Percentiles rank a stretch among this genome's conserved stretches.
phyloP scores from a whole-genome alignment of 2,113 vertebrate genomes.

The Tragelaphus buxtoni region DNA sequence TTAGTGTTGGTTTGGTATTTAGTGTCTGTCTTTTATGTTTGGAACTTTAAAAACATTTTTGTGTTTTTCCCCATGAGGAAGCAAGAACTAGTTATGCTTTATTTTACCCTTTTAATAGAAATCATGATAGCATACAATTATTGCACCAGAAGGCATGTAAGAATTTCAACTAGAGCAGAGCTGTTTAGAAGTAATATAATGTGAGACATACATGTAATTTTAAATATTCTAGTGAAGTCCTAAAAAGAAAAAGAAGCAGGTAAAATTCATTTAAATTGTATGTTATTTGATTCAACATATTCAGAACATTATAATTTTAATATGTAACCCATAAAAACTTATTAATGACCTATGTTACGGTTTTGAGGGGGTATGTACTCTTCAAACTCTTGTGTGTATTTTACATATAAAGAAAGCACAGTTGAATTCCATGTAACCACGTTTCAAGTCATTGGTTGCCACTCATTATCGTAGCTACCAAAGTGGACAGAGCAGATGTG shows the following conservation, averaged over 20 bases:
- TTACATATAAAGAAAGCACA: not conserved
- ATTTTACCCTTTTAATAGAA: not conserved
- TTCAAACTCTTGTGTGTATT: not conserved
- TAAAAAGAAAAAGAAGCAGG: constrained; percentile 1
- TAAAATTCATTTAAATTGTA: constrained; percentile 11
- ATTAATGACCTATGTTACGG: not conserved
- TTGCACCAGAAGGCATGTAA: not conserved
- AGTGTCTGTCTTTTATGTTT: constrained; percentile 4
- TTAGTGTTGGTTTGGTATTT: constrained; percentile 1
- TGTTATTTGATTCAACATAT: not conserved
- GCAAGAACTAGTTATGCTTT: constrained; percentile 11
- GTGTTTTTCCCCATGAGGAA: not conserved
- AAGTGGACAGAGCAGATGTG: not conserved
- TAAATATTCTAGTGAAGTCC: not conserved
- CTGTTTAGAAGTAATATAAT: constrained; percentile 23
- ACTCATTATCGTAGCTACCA: not conserved
- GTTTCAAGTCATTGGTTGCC: not conserved
- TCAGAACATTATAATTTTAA: constrained; percentile 9
- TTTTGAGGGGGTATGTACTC: not conserved
- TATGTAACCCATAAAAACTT: constrained; percentile 5
- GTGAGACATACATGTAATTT: constrained; percentile 12
- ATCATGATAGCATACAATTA: constrained; percentile 26
- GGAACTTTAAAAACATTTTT: not conserved
- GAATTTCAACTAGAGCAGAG: constrained; percentile 5
- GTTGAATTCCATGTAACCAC: not conserved